phyloP scores from a whole-genome alignment of 92 coral and sea anemone genomes.

The Micromussa lordhowensis region DNA sequence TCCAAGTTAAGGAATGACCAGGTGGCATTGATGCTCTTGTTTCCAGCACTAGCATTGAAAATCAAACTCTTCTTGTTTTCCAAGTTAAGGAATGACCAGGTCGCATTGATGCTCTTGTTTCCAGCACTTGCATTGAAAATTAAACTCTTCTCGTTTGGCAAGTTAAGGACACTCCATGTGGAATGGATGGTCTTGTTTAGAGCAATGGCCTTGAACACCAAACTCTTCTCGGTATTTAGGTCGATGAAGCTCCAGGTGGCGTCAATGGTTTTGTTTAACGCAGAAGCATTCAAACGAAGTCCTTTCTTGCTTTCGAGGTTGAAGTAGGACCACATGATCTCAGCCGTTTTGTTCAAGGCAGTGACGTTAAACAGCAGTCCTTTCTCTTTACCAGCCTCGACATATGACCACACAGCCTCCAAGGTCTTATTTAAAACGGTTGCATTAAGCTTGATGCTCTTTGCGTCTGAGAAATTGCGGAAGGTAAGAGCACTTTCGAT shows the following conservation, averaged over 20 bases:
- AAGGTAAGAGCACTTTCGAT: slow-evolving; percentile 61
- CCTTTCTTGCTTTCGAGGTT: slow-evolving; percentile 44
- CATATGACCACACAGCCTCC: slow-evolving; percentile 79
- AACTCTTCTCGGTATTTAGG: slow-evolving; percentile 66
- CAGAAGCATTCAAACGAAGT: slow-evolving; percentile 75
- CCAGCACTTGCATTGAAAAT: slow-evolving; percentile 68
- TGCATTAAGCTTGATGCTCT: slow-evolving; percentile 80
- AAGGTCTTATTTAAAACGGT: slow-evolving; percentile 74
- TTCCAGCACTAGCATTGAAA: slow-evolving; percentile 73
- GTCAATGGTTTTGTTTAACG: slow-evolving; percentile 67
- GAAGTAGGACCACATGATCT: slow-evolving; percentile 71
- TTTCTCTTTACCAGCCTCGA: slow-evolving; percentile 65
- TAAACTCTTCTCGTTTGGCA: slow-evolving; percentile 63
- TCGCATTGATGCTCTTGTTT: slow-evolving; percentile 70
- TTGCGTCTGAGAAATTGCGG: slow-evolving; percentile 64
- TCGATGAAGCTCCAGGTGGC: slow-evolving; percentile 76
- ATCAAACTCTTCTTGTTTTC: slow-evolving; percentile 68
- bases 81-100: slow-evolving; percentile 56
- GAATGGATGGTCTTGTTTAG: slow-evolving; percentile 74
- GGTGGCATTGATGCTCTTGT: slow-evolving; percentile 70
- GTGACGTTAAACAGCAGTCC: slow-evolving; percentile 74
- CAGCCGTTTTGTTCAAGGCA: slow-evolving; percentile 74
- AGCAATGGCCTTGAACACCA: slow-evolving; percentile 74
- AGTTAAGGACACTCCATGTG: slow-evolving; percentile 62
- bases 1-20: slow-evolving; percentile 53